phyloP scores from a whole-genome alignment of 2,888 invertebrate species.

The Lithophane semibrunnea region DNA sequence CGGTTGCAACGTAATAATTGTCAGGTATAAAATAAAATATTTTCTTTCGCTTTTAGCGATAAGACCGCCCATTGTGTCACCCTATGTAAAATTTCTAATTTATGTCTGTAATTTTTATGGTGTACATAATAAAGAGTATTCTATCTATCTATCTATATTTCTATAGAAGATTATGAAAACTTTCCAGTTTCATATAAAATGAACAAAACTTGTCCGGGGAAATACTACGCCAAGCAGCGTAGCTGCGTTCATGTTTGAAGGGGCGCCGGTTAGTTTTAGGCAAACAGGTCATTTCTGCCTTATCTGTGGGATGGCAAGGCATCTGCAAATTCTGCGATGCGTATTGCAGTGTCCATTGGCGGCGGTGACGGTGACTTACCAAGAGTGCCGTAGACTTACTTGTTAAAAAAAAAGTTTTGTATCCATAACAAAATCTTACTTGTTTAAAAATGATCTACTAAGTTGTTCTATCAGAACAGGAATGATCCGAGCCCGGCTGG shows the following conservation, averaged over 20 bases:
- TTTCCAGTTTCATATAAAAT: neutral
- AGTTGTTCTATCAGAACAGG: constrained; percentile 39
- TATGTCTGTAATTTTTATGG: too few species aligned
- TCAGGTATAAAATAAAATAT: neutral
- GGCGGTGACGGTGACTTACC: neutral
- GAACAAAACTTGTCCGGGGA: neutral
- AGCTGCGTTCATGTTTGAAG: neutral
- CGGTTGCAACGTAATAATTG: neutral
- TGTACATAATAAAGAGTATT: too few species aligned
- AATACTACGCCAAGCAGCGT: neutral
- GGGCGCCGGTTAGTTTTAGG: neutral
- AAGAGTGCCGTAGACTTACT: neutral
- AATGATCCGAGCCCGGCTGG: constrained; percentile 48
- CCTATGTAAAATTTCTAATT: too few species aligned
- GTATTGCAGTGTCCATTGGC: neutral
- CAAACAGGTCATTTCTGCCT: neutral
- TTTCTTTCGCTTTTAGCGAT: neutral
- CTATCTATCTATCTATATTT: neutral
- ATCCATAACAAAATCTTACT: neutral
- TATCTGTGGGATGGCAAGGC: neutral
- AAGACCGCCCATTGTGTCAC: too few species aligned
- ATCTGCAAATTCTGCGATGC: neutral
- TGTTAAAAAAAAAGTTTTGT: neutral
- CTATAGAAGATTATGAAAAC: neutral
- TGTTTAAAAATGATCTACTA: neutral